Evolutionary conservation across 1,140 invertebrate genomes (phyloP).

Genomic region (Rhopalosiphum padi): DNA sequence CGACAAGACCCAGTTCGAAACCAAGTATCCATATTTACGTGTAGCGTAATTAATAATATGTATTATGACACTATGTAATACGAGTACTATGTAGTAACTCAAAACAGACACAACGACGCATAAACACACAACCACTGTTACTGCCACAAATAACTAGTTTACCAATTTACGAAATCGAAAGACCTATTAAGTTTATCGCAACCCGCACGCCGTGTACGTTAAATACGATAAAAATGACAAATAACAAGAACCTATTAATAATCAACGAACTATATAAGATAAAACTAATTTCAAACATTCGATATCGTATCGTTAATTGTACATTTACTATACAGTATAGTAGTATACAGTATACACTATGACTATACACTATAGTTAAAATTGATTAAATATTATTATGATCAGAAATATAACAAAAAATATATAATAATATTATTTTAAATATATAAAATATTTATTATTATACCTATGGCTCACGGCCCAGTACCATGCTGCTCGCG

Average conservation of each 20-base stretch:
- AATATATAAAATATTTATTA: too few species aligned
- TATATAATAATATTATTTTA: too few species aligned
- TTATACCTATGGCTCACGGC: too few species aligned
- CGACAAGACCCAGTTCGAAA: background rate
- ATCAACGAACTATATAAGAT: background rate
- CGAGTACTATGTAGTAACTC: slow-evolving; percentile 33
- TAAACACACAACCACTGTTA: slow-evolving; percentile 6
- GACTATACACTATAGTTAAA: too few species aligned
- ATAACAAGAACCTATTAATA: background rate
- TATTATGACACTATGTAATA: background rate
- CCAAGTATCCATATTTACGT: too few species aligned
- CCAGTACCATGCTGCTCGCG: too few species aligned
- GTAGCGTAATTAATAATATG: too few species aligned
- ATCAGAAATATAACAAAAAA: too few species aligned
- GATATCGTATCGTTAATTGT: too few species aligned
- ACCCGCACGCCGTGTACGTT: background rate
- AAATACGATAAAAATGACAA: slow-evolving; percentile 1
- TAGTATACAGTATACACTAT: too few species aligned
- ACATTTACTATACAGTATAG: too few species aligned
- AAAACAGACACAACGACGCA: slow-evolving; percentile 19
- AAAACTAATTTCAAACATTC: background rate
- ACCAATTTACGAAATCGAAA: slow-evolving; percentile 25
- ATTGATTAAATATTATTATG: too few species aligned
- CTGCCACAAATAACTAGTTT: slow-evolving; percentile 5
- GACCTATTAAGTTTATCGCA: background rate